Percentiles rank a stretch among this genome's conserved stretches.
Conservation (phyloP, 2,113 vertebrate species). For the human region DNA sequence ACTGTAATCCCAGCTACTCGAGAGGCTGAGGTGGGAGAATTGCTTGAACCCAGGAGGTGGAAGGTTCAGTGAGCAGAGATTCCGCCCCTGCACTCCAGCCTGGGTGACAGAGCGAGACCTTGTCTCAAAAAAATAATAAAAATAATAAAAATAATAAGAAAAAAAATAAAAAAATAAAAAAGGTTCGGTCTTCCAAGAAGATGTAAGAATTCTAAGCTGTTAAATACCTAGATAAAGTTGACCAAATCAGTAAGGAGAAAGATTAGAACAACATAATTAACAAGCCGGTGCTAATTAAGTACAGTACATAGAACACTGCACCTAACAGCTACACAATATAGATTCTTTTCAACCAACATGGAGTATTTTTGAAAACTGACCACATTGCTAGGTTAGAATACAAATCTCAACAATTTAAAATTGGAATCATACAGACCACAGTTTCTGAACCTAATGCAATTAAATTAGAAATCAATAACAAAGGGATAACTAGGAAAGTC, state of each 20-base stretch:
- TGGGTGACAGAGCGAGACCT: too few relatives aligned
- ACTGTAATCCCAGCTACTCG: too few relatives aligned
- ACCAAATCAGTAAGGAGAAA: constrained; percentile 41
- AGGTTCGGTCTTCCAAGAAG: background rate
- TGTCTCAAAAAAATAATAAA: too few relatives aligned
- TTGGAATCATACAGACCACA: background rate
- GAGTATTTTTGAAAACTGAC: constrained; percentile 46
- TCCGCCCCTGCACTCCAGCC: too few relatives aligned
- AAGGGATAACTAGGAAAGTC: constrained; percentile 23
- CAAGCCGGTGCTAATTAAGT: background rate
- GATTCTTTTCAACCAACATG: constrained; percentile 10
- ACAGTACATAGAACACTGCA: background rate
- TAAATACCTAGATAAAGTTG: constrained; percentile 18
- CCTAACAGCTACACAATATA: background rate
- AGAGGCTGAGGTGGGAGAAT: too few relatives aligned
- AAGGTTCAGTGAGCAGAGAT: too few relatives aligned
- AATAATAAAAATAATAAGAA: too few relatives aligned
- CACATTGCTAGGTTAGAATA: constrained; percentile 11
- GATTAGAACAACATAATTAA: constrained; percentile 40
- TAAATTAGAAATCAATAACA: constrained; percentile 39
- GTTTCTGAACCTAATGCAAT: background rate
- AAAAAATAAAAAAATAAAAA: background rate
- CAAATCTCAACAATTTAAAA: constrained; percentile 5
- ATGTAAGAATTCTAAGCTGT: constrained; percentile 26
- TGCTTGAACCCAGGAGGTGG: too few relatives aligned